phyloP scores from a whole-genome alignment of 2,113 vertebrate genomes.

The Leptodactylus fuscus region DNA sequence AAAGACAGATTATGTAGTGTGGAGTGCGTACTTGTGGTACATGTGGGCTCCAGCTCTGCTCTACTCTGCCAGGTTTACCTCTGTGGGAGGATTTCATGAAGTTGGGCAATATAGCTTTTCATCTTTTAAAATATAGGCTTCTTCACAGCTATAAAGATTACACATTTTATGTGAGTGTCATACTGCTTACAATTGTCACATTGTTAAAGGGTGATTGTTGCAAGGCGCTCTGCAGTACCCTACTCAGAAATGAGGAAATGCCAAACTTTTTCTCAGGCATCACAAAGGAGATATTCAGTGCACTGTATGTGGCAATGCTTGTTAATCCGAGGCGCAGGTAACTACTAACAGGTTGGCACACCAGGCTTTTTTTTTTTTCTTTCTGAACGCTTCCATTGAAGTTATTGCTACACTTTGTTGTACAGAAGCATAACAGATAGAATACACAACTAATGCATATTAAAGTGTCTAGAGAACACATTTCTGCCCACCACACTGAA shows the following conservation, averaged over 20 bases:
- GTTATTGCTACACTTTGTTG: no score
- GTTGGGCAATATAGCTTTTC: conserved; percentile 62
- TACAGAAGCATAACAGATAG: not conserved
- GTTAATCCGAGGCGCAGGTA: not conserved
- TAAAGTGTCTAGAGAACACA: not conserved
- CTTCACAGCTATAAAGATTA: conserved; percentile 29
- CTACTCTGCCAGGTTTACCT: conserved; percentile 60
- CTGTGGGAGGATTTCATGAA: conserved; percentile 61
- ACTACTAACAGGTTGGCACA: not conserved
- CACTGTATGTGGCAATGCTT: not conserved
- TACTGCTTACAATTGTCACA: conserved; percentile 22
- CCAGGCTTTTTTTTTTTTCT: not conserved
- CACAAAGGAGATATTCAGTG: not conserved
- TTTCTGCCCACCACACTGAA: not conserved
- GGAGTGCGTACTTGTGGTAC: not conserved
- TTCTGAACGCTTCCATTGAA: not conserved
- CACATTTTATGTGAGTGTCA: not conserved
- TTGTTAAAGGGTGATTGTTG: not conserved
- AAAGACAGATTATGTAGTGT: conserved; percentile 33
- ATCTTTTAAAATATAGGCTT: conserved; percentile 35
- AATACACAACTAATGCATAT: not conserved
- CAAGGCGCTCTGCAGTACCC: not conserved
- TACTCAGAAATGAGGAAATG: not conserved
- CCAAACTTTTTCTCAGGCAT: not conserved
- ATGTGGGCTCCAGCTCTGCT: conserved; percentile 45